Percentiles rank a stretch among this genome's conserved stretches.
Conservation (phyloP, 2,888 invertebrate species). For the Myathropa florea region DNA sequence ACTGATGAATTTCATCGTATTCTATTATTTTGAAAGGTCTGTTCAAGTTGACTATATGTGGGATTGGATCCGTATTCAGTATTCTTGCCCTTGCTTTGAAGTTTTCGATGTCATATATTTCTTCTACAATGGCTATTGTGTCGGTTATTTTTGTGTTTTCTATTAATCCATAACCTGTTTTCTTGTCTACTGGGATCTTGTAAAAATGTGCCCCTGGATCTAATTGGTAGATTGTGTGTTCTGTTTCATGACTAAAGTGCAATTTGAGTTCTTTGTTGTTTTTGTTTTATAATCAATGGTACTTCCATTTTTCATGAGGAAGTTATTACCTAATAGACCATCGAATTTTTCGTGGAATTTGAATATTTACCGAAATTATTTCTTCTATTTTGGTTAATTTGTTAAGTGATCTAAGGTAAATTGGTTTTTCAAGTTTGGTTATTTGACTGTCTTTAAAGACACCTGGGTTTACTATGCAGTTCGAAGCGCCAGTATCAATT, state of each 20-base stretch:
- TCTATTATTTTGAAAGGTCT: not conserved
- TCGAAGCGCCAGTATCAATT: constrained; percentile 27
- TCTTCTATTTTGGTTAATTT: too few relatives aligned
- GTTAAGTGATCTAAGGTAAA: too few relatives aligned
- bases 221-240: too few relatives aligned
- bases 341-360: not conserved
- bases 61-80: not conserved
- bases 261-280: not conserved
- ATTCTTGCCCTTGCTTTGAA: too few relatives aligned
- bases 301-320: not conserved
- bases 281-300: not conserved
- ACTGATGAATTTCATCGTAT: not conserved
- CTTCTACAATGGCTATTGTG: not conserved
- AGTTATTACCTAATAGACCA: not conserved
- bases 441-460: not conserved
- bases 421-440: not conserved
- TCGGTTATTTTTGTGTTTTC: not conserved
- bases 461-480: constrained; percentile 5
- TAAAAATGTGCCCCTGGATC: too few relatives aligned
- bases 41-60: not conserved
- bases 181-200: too few relatives aligned
- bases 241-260: not conserved
- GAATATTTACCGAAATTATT: not conserved
- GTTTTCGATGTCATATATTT: not conserved
- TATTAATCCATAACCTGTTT: not conserved